Conservation (phyloP, 2,797 vertebrate species). For the Gadopsis marmoratus region DNA sequence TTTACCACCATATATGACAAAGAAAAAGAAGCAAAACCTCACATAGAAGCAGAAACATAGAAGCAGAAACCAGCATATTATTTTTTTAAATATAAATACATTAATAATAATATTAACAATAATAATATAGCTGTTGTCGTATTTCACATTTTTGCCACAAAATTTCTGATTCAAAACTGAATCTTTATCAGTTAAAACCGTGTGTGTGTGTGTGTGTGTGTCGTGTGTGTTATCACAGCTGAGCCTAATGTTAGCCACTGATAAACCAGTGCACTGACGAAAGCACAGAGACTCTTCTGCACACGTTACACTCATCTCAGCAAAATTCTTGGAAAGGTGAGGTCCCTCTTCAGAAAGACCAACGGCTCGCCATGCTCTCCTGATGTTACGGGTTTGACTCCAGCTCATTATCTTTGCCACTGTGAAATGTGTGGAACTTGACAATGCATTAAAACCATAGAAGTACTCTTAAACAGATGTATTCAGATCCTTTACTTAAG, state of each 20-base stretch:
- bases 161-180: conserved; percentile 28
- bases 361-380: conserved; percentile 29
- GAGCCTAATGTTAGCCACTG: conserved; percentile 49
- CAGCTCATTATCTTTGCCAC: neutral
- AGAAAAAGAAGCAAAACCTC: neutral
- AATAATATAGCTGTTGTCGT: neutral
- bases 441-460: neutral
- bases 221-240: conserved; percentile 52
- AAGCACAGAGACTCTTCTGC: conserved; percentile 22
- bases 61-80: too few relatives aligned
- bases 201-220: conserved; percentile 9
- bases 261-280: conserved; percentile 51
- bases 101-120: neutral
- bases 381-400: neutral
- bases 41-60: too few relatives aligned
- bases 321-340: conserved; percentile 62
- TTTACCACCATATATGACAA: neutral
- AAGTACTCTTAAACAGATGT: neutral
- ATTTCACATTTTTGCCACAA: neutral
- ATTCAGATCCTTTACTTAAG: neutral
- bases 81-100: too few relatives aligned
- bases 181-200: conserved; percentile 30
- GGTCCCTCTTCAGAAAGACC: conserved; percentile 40
- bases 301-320: conserved; percentile 2
- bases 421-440: neutral